Evolutionary conservation across 2,888 invertebrate species (phyloP).

Genomic region (Drosophila demipolita): DNA sequence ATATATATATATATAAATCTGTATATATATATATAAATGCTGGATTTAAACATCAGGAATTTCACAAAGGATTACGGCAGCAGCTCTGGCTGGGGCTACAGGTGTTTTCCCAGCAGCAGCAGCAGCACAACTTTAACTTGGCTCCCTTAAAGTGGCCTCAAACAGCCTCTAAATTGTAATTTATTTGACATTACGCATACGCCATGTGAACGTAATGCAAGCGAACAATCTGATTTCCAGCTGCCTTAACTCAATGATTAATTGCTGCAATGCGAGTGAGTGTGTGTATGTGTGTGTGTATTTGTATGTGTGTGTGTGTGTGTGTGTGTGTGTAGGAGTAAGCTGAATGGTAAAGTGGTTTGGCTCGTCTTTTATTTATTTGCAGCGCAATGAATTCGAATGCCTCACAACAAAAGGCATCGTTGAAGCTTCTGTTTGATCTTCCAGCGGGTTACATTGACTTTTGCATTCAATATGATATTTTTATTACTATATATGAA

Average conservation of each 20-base stretch:
- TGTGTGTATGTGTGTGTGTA: conserved; percentile 6
- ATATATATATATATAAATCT: not conserved
- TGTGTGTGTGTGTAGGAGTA: conserved; percentile 3
- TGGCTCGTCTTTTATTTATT: conserved; percentile 66
- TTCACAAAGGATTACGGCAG: conserved; percentile 45
- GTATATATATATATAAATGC: not conserved
- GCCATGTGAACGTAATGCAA: conserved; percentile 62
- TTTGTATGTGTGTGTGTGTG: conserved; percentile 7
- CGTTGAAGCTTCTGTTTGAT: conserved; percentile 33
- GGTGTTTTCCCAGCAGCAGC: conserved; percentile 19
- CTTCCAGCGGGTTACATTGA: not conserved
- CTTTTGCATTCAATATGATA: conserved; percentile 10
- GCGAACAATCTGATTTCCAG: conserved; percentile 62
- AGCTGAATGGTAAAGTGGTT: conserved; percentile 13
- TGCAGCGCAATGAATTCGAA: conserved; percentile 63
- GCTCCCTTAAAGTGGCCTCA: conserved; percentile 26
- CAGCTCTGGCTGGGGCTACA: conserved; percentile 15
- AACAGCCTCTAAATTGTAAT: conserved; percentile 59
- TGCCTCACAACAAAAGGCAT: conserved; percentile 34
- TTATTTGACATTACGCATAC: conserved; percentile 77
- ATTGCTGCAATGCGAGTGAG: conserved; percentile 48
- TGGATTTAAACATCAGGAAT: conserved; percentile 22
- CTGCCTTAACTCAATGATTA: conserved; percentile 74
- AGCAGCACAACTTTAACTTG: conserved; percentile 10
- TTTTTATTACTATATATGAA: not conserved